Evolutionary conservation across 2,113 vertebrate species (phyloP), one percentile per base, ranked within the genome.

Genomic region (Sterna hirundo): DNA sequence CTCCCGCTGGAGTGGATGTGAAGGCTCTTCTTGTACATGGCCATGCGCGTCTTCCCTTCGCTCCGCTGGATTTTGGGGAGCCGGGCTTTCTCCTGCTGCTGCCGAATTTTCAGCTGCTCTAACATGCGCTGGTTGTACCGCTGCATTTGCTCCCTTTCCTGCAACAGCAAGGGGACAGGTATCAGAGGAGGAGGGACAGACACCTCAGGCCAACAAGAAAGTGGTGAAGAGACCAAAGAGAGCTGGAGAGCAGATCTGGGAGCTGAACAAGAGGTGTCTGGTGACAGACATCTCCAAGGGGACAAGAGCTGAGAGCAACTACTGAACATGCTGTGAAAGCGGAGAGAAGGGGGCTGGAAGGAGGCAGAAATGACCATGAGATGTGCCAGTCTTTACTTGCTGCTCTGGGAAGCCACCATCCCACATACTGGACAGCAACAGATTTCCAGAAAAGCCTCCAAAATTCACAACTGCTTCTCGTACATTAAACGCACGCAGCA

Each of bases 1-100:
- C 96, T 99, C 52, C 99, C 98, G 0, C 95, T 98, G 5, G 98
- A 98, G 64, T 98, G 98, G 96, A 99, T 99, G 96, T 99, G 99
- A 47, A 99, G 98, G 97, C 99, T 99, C 97, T 99, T 99, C 98
- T 99, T 99, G 97, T 99, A 99, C 98, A 99, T 99, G 96, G 98
- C 98, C 99, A 99, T 98, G 69, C 99, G 99, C 0, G 99, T 99
- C 97, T 99, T 99, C 58, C 98, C 99, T 86, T 99, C 99, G 0
- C 98, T 98, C 64, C 99, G 98, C 98, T 99, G 99, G 92, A 99
- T 99, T 98, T 99, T 99, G 32, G 99, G 99, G 82, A 99, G 96
- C 19, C 99, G 98, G 25, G 87, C 98, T 96, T 96, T 99, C 96
- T 99, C 99, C 98, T 99, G 99, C 94, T 99, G 99, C 96, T 99